Percentiles rank a stretch among this genome's conserved stretches.
Conservation (phyloP, 2,113 vertebrate genomes). For the Heterochromis multidens region DNA sequence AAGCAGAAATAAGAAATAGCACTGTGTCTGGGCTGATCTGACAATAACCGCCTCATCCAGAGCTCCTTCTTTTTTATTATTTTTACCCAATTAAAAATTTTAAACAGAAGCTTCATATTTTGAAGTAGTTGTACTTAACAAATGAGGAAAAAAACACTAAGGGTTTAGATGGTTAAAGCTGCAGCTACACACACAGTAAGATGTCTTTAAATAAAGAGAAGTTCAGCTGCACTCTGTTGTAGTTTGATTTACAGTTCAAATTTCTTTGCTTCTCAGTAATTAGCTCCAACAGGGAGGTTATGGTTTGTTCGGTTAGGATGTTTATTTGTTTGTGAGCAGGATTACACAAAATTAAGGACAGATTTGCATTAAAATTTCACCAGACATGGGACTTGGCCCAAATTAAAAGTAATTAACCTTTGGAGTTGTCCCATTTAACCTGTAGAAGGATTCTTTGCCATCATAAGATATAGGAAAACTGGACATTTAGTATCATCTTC, state of each 20-base stretch:
- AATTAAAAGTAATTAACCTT: neutral
- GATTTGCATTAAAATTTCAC: neutral
- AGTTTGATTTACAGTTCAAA: neutral
- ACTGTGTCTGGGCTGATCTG: neutral
- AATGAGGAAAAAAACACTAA: neutral
- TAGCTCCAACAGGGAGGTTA: neutral
- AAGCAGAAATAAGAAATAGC: constrained; percentile 24
- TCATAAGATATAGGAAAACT: neutral
- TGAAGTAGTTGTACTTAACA: neutral
- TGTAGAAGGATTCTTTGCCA: neutral
- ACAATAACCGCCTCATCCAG: neutral
- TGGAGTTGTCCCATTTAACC: neutral
- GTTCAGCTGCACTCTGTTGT: neutral
- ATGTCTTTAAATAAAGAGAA: neutral
- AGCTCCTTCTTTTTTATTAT: neutral
- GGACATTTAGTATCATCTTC: neutral
- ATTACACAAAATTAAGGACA: neutral
- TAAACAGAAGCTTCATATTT: neutral
- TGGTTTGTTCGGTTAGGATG: neutral
- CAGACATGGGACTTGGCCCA: neutral
- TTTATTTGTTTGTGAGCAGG: neutral
- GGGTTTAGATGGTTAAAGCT: neutral
- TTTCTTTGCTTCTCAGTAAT: neutral
- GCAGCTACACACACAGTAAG: neutral
- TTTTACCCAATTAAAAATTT: neutral